Conservation (phyloP, 2,113 vertebrate genomes). For the Nanorana parkeri region DNA sequence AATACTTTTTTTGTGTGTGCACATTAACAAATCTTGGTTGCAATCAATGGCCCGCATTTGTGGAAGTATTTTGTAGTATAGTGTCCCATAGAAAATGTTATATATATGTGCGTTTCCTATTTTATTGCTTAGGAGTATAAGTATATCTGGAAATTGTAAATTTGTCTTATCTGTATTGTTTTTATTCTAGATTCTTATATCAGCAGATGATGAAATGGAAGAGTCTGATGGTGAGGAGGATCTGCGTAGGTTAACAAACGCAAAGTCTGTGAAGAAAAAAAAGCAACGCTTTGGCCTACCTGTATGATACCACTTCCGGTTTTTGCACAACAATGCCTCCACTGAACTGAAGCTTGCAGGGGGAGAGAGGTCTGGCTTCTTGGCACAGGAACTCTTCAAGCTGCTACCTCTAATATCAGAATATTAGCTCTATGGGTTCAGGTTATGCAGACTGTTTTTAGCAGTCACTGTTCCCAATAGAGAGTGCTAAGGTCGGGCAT, state of each 20-base stretch:
- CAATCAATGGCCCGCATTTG: too few relatives aligned
- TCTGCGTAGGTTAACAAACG: constrained; percentile 81
- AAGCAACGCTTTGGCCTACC: constrained; percentile 93
- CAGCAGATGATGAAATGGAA: constrained; percentile 97
- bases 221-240: constrained; percentile 91
- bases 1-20: too few relatives aligned
- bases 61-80: too few relatives aligned
- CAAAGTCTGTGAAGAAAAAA: constrained; percentile 92
- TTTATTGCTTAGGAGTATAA: too few relatives aligned
- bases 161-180: not conserved
- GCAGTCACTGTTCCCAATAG: not conserved
- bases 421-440: constrained; percentile 18
- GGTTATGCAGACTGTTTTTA: not conserved
- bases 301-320: constrained; percentile 76
- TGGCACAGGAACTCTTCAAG: constrained; percentile 25
- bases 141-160: too few relatives aligned
- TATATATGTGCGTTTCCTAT: too few relatives aligned
- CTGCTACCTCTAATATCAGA: constrained; percentile 50
- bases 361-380: constrained; percentile 8
- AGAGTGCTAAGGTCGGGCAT: not conserved
- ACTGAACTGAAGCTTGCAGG: not conserved
- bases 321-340: constrained; percentile 16
- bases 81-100: too few relatives aligned
- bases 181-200: constrained; percentile 88
- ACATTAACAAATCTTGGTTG: too few relatives aligned